These are phyloP conservation scores for Euleptes europaea DNA, from an alignment of 2,113 vertebrate species.

Conservation along the genomic window DNA sequence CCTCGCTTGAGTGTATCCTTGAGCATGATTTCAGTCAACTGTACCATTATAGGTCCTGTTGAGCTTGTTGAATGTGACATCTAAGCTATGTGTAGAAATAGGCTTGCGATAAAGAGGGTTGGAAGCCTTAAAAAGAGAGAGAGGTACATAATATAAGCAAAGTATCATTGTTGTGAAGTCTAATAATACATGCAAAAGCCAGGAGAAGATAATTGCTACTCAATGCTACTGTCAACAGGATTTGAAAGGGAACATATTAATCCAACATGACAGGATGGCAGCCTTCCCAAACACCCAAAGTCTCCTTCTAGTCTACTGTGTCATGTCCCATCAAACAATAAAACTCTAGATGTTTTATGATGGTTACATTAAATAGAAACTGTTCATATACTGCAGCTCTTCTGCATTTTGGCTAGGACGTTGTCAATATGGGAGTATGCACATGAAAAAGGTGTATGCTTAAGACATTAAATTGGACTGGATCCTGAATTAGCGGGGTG, in stretches of 20 bases:
- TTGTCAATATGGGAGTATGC: not conserved
- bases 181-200: not conserved
- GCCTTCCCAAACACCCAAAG: not conserved
- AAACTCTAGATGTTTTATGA: not conserved
- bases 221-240: not conserved
- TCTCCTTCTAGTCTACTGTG: not conserved
- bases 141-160: not conserved
- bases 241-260: not conserved
- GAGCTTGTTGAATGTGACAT: constrained; percentile 87
- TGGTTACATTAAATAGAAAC: not conserved
- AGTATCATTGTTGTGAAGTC: constrained; percentile 20
- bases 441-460: not conserved
- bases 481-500: not conserved
- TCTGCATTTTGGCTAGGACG: not conserved
- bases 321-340: not conserved
- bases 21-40: constrained; percentile 80
- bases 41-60: constrained; percentile 90
- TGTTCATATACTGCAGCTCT: not conserved
- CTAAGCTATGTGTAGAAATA: constrained; percentile 84
- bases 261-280: not conserved
- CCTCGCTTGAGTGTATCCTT: not conserved
- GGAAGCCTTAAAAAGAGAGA: constrained; percentile 79
- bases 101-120: constrained; percentile 95
- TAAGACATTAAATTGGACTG: not conserved
- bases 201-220: not conserved